These are phyloP conservation scores for Albula glossodonta DNA, from an alignment of 2,113 vertebrate genomes.

Conservation along the genomic window DNA sequence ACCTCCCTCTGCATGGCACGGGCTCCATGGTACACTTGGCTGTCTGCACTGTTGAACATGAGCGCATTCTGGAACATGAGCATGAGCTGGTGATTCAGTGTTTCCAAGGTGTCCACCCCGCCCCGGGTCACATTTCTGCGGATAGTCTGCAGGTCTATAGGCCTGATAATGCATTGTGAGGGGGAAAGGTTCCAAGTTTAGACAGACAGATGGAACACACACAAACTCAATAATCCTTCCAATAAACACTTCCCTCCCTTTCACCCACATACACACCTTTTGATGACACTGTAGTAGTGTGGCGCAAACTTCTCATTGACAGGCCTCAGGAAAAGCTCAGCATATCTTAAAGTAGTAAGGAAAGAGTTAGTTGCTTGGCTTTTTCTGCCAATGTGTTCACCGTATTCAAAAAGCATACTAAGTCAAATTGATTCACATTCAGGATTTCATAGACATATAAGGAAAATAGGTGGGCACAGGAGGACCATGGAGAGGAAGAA, in stretches of 20 bases:
- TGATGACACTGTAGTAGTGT: constrained; percentile 8
- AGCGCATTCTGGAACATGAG: constrained; percentile 85
- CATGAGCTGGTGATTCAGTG: constrained; percentile 83
- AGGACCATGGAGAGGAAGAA: too few relatives aligned
- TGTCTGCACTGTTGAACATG: constrained; percentile 84
- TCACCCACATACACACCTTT: constrained; percentile 4
- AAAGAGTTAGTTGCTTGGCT: neutral
- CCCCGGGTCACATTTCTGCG: constrained; percentile 84
- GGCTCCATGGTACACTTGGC: constrained; percentile 83
- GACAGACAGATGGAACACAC: too few relatives aligned
- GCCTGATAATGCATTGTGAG: constrained; percentile 52
- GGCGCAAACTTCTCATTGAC: constrained; percentile 15
- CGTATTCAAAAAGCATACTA: too few relatives aligned
- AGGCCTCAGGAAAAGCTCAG: constrained; percentile 7
- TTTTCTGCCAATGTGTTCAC: too few relatives aligned
- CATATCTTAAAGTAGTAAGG: neutral
- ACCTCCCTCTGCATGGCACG: constrained; percentile 83
- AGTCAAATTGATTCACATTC: too few relatives aligned
- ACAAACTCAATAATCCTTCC: too few relatives aligned
- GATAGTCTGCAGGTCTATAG: constrained; percentile 83
- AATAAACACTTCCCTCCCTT: neutral
- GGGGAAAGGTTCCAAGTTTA: neutral
- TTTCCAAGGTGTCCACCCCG: constrained; percentile 77
- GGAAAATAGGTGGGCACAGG: too few relatives aligned
- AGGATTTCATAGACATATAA: too few relatives aligned